Conservation (phyloP, 2,113 vertebrate species). For the Amphiprion percula region DNA sequence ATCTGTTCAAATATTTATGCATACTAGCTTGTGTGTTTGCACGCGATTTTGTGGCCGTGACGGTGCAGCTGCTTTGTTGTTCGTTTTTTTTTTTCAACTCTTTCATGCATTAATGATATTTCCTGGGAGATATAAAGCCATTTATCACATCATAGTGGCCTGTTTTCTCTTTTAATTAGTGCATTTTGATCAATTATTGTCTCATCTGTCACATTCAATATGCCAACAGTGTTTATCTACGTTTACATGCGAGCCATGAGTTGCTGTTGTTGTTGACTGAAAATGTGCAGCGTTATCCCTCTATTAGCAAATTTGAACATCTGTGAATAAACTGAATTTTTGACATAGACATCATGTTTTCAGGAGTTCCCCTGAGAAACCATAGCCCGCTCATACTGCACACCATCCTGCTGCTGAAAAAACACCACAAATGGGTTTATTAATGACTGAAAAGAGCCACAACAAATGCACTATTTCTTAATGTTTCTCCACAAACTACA, state of each 20-base stretch:
- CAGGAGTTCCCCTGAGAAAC: no score
- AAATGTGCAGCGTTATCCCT: no score
- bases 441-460: neutral
- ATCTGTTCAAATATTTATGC: slow-evolving; percentile 59
- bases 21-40: neutral
- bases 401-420: neutral
- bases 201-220: neutral
- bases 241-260: neutral
- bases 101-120: neutral
- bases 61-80: neutral
- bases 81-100: neutral
- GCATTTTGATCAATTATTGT: neutral
- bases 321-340: no score
- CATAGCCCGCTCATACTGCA: neutral
- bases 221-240: neutral
- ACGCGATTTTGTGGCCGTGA: neutral
- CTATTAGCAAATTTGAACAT: no score
- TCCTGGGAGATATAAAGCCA: neutral
- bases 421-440: slow-evolving; percentile 1
- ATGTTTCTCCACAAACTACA: neutral
- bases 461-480: neutral
- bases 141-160: neutral
- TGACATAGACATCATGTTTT: no score
- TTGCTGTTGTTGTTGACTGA: no score
- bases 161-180: neutral